Percentiles rank a stretch among this genome's conserved stretches.
These are phyloP conservation scores for Ophioninae sp. DNA, from an alignment of 2,888 invertebrate genomes.

Conservation along the genomic window DNA sequence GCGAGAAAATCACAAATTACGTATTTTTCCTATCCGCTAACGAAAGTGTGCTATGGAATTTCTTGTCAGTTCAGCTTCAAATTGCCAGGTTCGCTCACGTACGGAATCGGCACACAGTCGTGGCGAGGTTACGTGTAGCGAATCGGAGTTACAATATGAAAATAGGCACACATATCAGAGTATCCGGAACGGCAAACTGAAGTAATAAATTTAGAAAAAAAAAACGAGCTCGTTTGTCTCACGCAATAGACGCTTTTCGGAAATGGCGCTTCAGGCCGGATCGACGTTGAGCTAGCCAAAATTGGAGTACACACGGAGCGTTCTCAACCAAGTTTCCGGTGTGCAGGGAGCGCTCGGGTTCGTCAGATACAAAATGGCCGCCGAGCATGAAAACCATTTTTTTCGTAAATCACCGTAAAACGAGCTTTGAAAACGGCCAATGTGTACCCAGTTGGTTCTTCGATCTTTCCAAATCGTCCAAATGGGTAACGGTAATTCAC, in stretches of 20 bases:
- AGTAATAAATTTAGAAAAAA: constrained; percentile 4
- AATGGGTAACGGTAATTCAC: too few relatives aligned
- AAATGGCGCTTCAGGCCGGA: neutral
- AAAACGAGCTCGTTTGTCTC: constrained; percentile 28
- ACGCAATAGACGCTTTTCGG: constrained; percentile 40
- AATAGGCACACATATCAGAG: constrained; percentile 56
- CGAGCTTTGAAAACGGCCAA: too few relatives aligned
- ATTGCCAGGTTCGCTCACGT: neutral
- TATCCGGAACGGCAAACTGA: constrained; percentile 15
- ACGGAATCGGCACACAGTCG: neutral
- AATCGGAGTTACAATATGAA: constrained; percentile 5
- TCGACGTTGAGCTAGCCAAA: too few relatives aligned
- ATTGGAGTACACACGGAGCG: too few relatives aligned
- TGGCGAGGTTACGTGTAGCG: constrained; percentile 1
- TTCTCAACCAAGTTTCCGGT: too few relatives aligned
- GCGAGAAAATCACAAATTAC: neutral
- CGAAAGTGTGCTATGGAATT: neutral
- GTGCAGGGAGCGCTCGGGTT: too few relatives aligned
- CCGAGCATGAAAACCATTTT: too few relatives aligned
- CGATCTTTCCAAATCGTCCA: too few relatives aligned
- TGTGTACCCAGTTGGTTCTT: too few relatives aligned
- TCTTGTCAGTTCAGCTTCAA: neutral
- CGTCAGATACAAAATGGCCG: too few relatives aligned
- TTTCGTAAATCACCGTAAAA: too few relatives aligned
- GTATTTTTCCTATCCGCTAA: neutral